Base-by-base conservation (phyloP, 2,113 vertebrate species). In the Sarotherodon lohbergeri region DNA sequence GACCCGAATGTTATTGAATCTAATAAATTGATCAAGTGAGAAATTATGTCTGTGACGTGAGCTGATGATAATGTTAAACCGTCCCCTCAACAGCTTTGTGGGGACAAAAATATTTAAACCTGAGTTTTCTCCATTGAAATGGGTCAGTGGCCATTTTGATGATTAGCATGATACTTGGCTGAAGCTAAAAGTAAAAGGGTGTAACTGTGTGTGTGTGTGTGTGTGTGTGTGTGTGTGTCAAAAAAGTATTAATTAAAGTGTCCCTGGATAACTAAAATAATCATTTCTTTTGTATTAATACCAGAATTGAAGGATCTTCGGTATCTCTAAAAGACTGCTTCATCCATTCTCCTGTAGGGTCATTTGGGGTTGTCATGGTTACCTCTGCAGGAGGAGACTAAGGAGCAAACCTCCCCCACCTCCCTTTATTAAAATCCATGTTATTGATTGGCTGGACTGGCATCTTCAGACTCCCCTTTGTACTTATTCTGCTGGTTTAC, bases 311-410 rank as follows among this genome's bases (percentile, higher is more conserved):
- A 61, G 36, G 43, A 55, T 50, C 36, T 71, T 68, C 17, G n/a
- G 16, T 80, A 32, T 84, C 68, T 80, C 17, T 80, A 52, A 90
- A 88, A 73, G 29, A 19, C 86, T 86, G 43, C 57, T 85, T 88
- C 80, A 78, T 88, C 68, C 81, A 14, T 57, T 76, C 79, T 83
- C 63, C 82, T 78, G 80, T 50, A 56, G 85, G 86, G 89, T 90
- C 86, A 86, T 90, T 89, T 90, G 68, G 55, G 88, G 95, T 95
- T 95, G 94, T 92, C 94, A 92, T 94, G 93, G 95, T 95, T 93
- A 95, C 94, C 39, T 52, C 82, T 87, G 80, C 84, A 90, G 86
- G 91, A 89, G 66, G 81, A 85, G 84, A 61, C 81, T 55, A 41
- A 84, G 85, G 54, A 94, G 84, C 81, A 61, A 82, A 4, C 88